Evolutionary conservation across 2,113 vertebrate species (phyloP).

Genomic region (Rynchops niger): DNA sequence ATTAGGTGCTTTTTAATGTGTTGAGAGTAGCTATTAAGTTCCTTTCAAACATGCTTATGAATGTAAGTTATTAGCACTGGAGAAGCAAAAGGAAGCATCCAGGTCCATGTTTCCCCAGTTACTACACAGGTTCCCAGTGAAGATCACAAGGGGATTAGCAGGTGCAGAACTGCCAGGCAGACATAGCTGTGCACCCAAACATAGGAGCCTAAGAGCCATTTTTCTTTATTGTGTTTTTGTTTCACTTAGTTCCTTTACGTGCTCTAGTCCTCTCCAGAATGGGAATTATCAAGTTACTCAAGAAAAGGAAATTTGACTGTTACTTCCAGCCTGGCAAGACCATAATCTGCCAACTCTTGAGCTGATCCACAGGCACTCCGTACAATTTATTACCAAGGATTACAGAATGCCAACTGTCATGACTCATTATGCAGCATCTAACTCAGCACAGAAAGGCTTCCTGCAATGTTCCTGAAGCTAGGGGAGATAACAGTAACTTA

Average conservation of each 20-base stretch:
- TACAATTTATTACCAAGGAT: neutral
- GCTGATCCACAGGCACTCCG: neutral
- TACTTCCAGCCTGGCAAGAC: neutral
- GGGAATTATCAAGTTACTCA: neutral
- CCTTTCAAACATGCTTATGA: neutral
- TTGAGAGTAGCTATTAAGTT: neutral
- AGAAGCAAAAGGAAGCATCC: neutral
- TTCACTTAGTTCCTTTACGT: neutral
- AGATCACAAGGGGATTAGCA: fast-evolving
- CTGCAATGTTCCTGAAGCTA: neutral
- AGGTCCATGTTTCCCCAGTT: neutral
- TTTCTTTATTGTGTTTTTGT: neutral
- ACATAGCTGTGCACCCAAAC: neutral
- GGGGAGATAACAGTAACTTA: neutral
- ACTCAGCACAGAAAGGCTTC: neutral
- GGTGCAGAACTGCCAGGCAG: neutral
- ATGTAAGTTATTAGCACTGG: neutral
- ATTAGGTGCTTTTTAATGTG: neutral
- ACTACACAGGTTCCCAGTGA: neutral
- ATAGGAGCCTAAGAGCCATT: neutral
- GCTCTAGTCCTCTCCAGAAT: neutral
- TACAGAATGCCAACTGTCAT: neutral
- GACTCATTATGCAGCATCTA: neutral
- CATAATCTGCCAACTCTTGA: neutral
- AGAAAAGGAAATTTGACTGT: neutral